Evolutionary conservation across 2,113 vertebrate genomes (phyloP).

Genomic region (Chamaea fasciata): DNA sequence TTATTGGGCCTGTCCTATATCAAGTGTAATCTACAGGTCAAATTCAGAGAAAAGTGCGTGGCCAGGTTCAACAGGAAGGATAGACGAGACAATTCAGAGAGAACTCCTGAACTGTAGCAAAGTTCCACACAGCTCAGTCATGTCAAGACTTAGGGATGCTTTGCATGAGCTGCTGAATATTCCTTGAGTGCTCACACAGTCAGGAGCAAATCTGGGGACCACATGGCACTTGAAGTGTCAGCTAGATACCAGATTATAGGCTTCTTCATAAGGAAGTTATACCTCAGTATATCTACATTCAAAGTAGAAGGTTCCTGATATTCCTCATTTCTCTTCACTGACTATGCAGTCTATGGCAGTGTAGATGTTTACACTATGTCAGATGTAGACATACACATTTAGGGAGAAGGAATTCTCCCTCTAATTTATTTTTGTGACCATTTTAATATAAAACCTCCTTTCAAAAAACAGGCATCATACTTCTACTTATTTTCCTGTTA

Average conservation of each 20-base stretch:
- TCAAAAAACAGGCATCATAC: background rate
- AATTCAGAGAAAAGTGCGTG: background rate
- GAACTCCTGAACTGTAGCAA: background rate
- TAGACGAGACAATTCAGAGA: background rate
- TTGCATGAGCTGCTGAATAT: background rate
- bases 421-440: background rate
- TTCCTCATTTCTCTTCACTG: background rate
- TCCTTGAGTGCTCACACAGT: background rate
- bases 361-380: background rate
- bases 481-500: background rate
- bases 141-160: background rate
- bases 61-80: background rate
- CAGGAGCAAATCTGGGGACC: background rate
- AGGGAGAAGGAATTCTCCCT: background rate
- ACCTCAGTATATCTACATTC: background rate
- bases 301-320: background rate
- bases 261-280: background rate
- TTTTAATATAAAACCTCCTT: background rate
- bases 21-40: background rate
- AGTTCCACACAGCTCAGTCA: background rate
- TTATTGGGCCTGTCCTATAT: background rate
- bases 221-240: background rate
- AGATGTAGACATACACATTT: background rate
- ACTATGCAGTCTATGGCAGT: background rate
- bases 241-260: background rate